These are phyloP conservation scores for Protodeltote pygarga DNA, from an alignment of 2,888 invertebrate genomes.

Conservation along the genomic window DNA sequence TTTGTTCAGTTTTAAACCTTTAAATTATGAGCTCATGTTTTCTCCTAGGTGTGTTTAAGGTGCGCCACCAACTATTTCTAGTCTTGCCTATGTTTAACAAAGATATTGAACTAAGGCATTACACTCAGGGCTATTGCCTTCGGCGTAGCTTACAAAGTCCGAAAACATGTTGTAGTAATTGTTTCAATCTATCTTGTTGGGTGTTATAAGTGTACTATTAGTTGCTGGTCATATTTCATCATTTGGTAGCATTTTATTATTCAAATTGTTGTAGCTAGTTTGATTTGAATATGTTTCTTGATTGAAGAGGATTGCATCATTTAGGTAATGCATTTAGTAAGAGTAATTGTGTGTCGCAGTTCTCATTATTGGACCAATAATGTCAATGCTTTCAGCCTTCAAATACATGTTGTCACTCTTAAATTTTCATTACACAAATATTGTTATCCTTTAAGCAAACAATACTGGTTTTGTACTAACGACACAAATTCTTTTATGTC, in stretches of 20 bases:
- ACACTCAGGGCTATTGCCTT: constrained; percentile 11
- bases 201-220: constrained; percentile 9
- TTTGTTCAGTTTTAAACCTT: constrained; percentile 6
- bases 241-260: constrained; percentile 4
- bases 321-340: too few species aligned
- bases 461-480: too few species aligned
- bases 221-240: constrained; percentile 12
- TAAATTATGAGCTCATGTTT: constrained; percentile 10
- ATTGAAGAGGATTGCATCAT: background rate
- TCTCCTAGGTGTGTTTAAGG: constrained; percentile 28
- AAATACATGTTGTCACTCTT: too few species aligned
- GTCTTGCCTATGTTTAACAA: constrained; percentile 27
- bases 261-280: background rate
- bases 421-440: too few species aligned
- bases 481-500: too few species aligned
- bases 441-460: too few species aligned
- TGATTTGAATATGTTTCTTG: background rate
- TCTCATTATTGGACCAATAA: too few species aligned
- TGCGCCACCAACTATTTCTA: constrained; percentile 25
- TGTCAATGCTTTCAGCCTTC: too few species aligned
- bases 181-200: constrained; percentile 20
- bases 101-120: constrained; percentile 19
- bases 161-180: constrained; percentile 27
- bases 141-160: constrained; percentile 28
- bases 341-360: too few species aligned